Conservation (phyloP, 1,140 invertebrate genomes). For the Drosophila lacteicornis region DNA sequence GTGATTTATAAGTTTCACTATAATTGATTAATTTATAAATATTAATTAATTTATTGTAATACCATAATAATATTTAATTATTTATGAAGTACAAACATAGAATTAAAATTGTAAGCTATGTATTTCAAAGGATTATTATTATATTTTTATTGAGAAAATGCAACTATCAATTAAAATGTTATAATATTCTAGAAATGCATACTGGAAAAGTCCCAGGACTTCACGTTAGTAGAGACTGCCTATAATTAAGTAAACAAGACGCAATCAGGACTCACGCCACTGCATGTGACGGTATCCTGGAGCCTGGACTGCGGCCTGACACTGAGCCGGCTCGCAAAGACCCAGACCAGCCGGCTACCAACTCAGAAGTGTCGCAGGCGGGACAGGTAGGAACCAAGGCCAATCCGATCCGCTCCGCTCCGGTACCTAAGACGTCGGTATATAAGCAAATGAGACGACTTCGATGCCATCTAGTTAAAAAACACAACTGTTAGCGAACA, state of each 20-base stretch:
- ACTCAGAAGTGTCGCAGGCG: constrained; percentile 16
- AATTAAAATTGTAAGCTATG: too few species aligned
- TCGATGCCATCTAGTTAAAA: constrained; percentile 64
- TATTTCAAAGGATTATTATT: too few species aligned
- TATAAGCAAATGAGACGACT: constrained; percentile 57
- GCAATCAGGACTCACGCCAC: constrained; percentile 65
- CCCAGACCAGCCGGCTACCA: constrained; percentile 45
- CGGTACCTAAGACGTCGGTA: constrained; percentile 53
- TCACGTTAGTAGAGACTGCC: not conserved
- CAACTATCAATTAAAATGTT: not conserved
- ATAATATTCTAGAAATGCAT: not conserved
- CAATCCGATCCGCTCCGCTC: constrained; percentile 40
- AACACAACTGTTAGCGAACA: constrained; percentile 48
- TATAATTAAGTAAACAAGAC: constrained; percentile 43
- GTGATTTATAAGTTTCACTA: too few species aligned
- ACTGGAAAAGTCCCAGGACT: not conserved
- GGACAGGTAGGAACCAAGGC: constrained; percentile 47
- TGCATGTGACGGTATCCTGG: constrained; percentile 2
- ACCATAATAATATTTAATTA: too few species aligned
- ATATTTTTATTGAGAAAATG: too few species aligned
- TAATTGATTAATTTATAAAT: too few species aligned
- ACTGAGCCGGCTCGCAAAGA: constrained; percentile 21
- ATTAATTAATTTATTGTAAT: too few species aligned
- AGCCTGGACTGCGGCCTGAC: constrained; percentile 6
- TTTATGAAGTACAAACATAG: too few species aligned